These are phyloP conservation scores for Stegodyphus dumicola DNA, from an alignment of 1,140 invertebrate genomes.

Conservation along the genomic window DNA sequence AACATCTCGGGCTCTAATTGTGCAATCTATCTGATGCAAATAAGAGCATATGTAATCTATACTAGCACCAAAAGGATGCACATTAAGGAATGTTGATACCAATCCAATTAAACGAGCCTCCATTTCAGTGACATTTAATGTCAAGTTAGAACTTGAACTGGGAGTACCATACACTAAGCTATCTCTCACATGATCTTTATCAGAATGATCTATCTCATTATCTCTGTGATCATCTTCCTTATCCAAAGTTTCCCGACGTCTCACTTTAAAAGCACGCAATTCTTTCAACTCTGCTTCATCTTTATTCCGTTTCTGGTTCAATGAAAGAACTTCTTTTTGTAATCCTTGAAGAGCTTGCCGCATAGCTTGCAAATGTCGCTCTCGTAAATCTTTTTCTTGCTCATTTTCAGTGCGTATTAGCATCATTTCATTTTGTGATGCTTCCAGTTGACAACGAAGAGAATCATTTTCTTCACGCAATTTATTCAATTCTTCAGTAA, in stretches of 20 bases:
- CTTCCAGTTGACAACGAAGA: constrained; percentile 90
- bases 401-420: constrained; percentile 77
- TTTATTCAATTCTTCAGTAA: constrained; percentile 1
- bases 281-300: constrained; percentile 72
- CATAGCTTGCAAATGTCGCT: constrained; percentile 78
- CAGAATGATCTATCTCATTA: neutral
- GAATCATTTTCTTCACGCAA: constrained; percentile 88
- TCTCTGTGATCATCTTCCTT: constrained; percentile 65
- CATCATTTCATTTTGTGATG: constrained; percentile 89
- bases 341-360: constrained; percentile 84
- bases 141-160: neutral
- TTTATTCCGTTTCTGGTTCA: constrained; percentile 74
- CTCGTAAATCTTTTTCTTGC: constrained; percentile 76
- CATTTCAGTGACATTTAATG: constrained; percentile 3
- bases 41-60: constrained; percentile 84
- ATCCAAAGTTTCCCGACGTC: constrained; percentile 66
- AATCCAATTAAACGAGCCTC: constrained; percentile 71
- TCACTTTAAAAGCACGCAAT: constrained; percentile 59
- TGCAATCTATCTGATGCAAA: constrained; percentile 79
- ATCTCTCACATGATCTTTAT: neutral
- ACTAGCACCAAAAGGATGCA: constrained; percentile 87
- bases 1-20: constrained; percentile 78
- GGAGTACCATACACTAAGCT: neutral
- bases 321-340: constrained; percentile 79
- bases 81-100: constrained; percentile 84